These are phyloP conservation scores for Aphaenogaster rudis DNA, from an alignment of 1,140 invertebrate species.

Conservation along the genomic window DNA sequence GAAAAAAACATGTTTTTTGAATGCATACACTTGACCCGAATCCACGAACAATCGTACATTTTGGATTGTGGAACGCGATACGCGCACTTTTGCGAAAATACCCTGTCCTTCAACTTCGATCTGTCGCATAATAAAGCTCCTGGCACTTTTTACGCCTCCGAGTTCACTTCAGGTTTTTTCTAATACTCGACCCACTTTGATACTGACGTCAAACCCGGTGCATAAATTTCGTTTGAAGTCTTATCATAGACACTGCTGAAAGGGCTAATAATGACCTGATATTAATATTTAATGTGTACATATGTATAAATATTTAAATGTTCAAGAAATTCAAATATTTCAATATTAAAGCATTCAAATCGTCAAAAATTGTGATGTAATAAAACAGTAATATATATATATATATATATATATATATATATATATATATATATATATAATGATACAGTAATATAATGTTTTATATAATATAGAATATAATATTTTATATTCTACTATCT, in stretches of 20 bases:
- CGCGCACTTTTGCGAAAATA: conserved; percentile 2
- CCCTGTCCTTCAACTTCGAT: conserved; percentile 21
- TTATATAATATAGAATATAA: no score
- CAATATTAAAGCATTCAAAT: neutral
- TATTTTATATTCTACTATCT: neutral
- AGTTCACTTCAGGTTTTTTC: conserved; percentile 5
- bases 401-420: no score
- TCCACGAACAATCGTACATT: conserved; percentile 18
- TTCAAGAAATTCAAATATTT: conserved; percentile 3
- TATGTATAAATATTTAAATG: neutral
- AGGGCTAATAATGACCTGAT: neutral
- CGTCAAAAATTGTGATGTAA: neutral
- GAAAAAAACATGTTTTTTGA: conserved; percentile 3
- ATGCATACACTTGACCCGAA: conserved; percentile 3
- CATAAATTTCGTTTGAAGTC: conserved; percentile 34
- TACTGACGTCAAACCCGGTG: conserved; percentile 9
- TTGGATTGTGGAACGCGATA: conserved; percentile 13
- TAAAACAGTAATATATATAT: neutral
- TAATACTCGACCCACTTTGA: conserved; percentile 16
- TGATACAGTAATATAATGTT: neutral
- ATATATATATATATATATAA: neutral
- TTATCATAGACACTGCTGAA: neutral
- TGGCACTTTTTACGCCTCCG: conserved; percentile 16
- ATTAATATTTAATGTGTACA: neutral
- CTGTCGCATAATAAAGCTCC: conserved; percentile 24